Percentiles rank a stretch among this genome's conserved stretches.
Evolutionary conservation across 2,797 vertebrate genomes (phyloP).

Genomic region (Poecilia velifera): DNA sequence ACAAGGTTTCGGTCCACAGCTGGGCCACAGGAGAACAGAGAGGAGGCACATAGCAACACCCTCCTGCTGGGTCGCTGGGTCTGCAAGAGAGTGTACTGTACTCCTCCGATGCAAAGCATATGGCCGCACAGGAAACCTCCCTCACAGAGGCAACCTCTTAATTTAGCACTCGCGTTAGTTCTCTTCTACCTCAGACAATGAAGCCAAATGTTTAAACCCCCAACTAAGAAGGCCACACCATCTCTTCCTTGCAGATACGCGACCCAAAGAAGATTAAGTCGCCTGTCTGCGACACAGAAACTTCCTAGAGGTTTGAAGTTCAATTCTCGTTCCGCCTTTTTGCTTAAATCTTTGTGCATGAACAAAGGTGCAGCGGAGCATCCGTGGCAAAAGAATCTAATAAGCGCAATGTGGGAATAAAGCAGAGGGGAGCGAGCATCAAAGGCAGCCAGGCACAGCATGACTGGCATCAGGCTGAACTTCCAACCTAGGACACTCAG

Average conservation of each 20-base stretch:
- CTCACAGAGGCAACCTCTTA: conserved; percentile 23
- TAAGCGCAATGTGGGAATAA: conserved; percentile 81
- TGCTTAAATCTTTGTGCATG: conserved; percentile 64
- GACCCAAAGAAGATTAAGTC: conserved; percentile 74
- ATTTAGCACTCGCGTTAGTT: conserved; percentile 26
- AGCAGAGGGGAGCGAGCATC: conserved; percentile 94
- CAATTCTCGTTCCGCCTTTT: conserved; percentile 70
- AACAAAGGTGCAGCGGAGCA: conserved; percentile 80
- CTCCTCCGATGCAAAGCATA: conserved; percentile 28
- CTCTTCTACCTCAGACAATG: neutral
- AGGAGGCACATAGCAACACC: conserved; percentile 76
- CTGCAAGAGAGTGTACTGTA: conserved; percentile 45
- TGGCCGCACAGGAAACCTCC: conserved; percentile 26
- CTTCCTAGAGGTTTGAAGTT: conserved; percentile 69
- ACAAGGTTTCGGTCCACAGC: conserved; percentile 81
- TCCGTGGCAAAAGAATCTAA: conserved; percentile 77
- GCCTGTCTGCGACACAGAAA: conserved; percentile 68
- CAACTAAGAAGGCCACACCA: neutral
- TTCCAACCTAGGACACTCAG: conserved; percentile 91
- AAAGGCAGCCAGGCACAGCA: conserved; percentile 95
- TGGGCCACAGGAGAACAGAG: conserved; percentile 75
- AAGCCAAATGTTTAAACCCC: neutral
- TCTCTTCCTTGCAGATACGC: conserved; percentile 54
- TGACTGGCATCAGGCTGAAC: conserved; percentile 94
- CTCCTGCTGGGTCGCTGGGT: conserved; percentile 73